Percentiles rank a stretch among this genome's conserved stretches.
Conservation (phyloP, 2,888 invertebrate species). For the Synanthedon vespiformis region DNA sequence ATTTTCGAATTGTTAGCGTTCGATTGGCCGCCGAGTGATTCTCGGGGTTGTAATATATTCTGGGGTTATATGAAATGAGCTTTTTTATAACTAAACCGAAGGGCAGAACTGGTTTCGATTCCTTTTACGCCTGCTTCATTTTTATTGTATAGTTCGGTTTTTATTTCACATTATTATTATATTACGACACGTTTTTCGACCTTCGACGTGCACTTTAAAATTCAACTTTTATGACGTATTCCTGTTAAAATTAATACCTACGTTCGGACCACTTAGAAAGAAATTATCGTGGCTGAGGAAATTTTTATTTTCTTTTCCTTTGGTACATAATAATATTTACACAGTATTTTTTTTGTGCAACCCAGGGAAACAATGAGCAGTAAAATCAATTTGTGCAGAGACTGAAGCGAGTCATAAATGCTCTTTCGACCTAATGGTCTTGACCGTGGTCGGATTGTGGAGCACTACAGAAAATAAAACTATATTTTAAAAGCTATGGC, state of each 20-base stretch:
- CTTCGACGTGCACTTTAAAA: constrained; percentile 8
- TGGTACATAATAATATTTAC: constrained; percentile 3
- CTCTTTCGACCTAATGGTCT: constrained; percentile 55
- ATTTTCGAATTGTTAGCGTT: constrained; percentile 48
- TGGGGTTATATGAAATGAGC: constrained; percentile 65
- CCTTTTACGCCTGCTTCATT: constrained; percentile 53
- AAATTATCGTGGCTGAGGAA: neutral
- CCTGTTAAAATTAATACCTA: neutral
- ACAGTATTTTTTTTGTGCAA: constrained; percentile 31
- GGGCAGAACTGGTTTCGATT: constrained; percentile 56
- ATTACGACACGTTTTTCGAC: constrained; percentile 45
- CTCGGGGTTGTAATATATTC: constrained; percentile 64
- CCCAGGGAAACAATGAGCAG: constrained; percentile 58
- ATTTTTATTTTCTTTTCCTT: neutral
- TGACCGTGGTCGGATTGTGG: constrained; percentile 47
- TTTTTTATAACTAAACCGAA: constrained; percentile 65
- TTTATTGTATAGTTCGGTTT: constrained; percentile 51
- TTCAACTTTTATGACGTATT: neutral
- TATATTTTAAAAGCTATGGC: constrained; percentile 61
- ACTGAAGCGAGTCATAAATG: constrained; percentile 55
- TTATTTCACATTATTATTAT: constrained; percentile 56
- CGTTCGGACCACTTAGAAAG: neutral
- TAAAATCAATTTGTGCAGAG: constrained; percentile 52
- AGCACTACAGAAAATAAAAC: constrained; percentile 25
- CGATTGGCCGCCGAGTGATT: constrained; percentile 57